Conservation (phyloP, 2,113 vertebrate genomes). For the Thermophis baileyi region DNA sequence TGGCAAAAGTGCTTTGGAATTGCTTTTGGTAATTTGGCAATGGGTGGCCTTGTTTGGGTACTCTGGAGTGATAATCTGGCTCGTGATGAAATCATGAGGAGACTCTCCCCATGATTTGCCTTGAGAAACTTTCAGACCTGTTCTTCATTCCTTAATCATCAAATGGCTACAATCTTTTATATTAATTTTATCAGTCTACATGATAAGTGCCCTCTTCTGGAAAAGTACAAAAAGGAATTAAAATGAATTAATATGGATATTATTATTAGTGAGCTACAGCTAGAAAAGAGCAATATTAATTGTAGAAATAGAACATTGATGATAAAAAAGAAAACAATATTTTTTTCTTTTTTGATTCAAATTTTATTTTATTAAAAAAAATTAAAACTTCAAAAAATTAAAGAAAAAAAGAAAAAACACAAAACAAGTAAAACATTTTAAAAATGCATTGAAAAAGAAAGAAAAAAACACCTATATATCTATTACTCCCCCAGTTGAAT, state of each 20-base stretch:
- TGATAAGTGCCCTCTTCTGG: background rate
- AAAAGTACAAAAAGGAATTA: background rate
- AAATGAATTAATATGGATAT: background rate
- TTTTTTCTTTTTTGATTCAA: background rate
- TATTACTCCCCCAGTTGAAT: background rate
- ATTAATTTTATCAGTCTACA: background rate
- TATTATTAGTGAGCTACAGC: background rate
- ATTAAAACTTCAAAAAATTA: background rate
- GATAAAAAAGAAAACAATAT: background rate
- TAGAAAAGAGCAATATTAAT: background rate
- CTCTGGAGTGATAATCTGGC: background rate
- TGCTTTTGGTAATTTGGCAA: background rate
- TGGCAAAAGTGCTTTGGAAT: background rate
- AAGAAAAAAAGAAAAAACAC: background rate
- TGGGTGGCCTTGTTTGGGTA: background rate
- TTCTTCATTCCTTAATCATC: background rate
- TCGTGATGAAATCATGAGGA: background rate
- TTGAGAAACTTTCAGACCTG: background rate
- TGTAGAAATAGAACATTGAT: background rate
- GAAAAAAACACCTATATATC: background rate
- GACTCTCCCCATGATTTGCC: background rate
- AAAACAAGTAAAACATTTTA: background rate
- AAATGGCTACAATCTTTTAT: background rate
- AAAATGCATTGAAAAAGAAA: background rate
- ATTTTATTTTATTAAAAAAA: background rate